Evolutionary conservation across 2,113 vertebrate species (phyloP).

Genomic region (Hoplias malabaricus): DNA sequence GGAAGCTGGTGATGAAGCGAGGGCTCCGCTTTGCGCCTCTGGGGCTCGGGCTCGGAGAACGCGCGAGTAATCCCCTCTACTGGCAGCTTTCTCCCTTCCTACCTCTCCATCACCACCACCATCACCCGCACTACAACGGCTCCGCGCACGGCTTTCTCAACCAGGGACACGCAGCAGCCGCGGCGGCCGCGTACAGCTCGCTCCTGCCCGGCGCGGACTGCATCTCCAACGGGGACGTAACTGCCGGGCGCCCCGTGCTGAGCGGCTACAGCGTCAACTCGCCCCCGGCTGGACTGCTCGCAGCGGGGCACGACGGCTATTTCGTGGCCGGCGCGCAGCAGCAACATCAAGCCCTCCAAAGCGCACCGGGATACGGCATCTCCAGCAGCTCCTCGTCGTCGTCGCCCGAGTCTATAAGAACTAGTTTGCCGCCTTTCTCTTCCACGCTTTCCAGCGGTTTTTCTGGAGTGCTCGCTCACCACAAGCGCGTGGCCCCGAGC

Average conservation of each 20-base stretch:
- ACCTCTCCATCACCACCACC: constrained; percentile 59
- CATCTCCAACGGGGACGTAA: constrained; percentile 53
- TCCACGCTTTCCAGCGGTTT: constrained; percentile 53
- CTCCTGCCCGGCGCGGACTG: constrained; percentile 55
- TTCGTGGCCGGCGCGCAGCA: constrained; percentile 54
- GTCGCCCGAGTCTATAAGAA: constrained; percentile 55
- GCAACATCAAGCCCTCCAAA: constrained; percentile 47
- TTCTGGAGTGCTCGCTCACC: constrained; percentile 54
- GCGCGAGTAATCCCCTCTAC: constrained; percentile 58
- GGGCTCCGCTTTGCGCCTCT: constrained; percentile 61
- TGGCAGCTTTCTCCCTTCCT: constrained; percentile 66
- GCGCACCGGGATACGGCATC: constrained; percentile 45
- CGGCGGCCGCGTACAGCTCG: constrained; percentile 51
- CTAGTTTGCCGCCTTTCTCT: constrained; percentile 54
- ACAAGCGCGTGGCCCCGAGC: constrained; percentile 54
- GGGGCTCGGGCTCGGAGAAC: constrained; percentile 59
- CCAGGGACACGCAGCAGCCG: constrained; percentile 60
- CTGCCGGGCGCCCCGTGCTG: constrained; percentile 45
- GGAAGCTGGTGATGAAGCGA: constrained; percentile 63
- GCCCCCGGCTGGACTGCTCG: constrained; percentile 54
- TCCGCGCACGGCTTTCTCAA: constrained; percentile 57
- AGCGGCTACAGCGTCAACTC: constrained; percentile 55
- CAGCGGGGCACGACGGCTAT: constrained; percentile 58
- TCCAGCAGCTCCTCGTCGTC: constrained; percentile 56
- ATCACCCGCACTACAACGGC: constrained; percentile 59